These are phyloP conservation scores for Diglossa cyanea DNA, from an alignment of 2,797 vertebrate species.

Conservation along the genomic window DNA sequence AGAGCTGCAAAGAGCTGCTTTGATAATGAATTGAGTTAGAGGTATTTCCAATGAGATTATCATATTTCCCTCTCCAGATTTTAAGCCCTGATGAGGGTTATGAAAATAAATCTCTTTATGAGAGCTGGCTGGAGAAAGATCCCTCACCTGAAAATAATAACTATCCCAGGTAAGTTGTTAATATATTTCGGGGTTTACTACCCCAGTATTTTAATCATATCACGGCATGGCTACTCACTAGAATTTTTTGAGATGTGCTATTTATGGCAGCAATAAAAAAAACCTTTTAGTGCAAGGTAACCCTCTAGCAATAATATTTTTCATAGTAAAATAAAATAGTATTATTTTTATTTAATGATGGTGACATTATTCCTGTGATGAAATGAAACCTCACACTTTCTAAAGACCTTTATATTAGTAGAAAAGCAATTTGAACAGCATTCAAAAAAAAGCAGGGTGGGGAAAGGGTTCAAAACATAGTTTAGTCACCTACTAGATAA, in stretches of 20 bases:
- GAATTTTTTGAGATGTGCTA: not conserved
- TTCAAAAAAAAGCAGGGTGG: not conserved
- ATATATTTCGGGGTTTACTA: not conserved
- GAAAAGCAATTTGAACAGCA: not conserved
- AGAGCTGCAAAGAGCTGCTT: not conserved
- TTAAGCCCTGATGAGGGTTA: constrained; percentile 90
- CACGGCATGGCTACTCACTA: not conserved
- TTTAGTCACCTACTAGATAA: not conserved
- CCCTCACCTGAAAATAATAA: constrained; percentile 77
- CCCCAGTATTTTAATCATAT: not conserved
- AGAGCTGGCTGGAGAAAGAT: constrained; percentile 93
- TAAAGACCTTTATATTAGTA: not conserved
- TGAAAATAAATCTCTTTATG: constrained; percentile 85
- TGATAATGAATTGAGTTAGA: not conserved
- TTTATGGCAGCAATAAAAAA: not conserved
- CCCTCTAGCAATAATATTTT: not conserved
- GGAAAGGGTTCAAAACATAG: not conserved
- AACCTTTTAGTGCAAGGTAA: not conserved
- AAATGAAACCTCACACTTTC: not conserved
- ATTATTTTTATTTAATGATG: not conserved
- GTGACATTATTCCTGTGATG: not conserved
- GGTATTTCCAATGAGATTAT: not conserved
- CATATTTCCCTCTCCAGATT: constrained; percentile 75
- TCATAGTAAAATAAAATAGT: not conserved
- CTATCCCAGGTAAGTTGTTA: constrained; percentile 80